Evolutionary conservation across 1,140 invertebrate genomes (phyloP), one percentile per base, ranked within the genome.

Genomic region (Ceratitis capitata): DNA sequence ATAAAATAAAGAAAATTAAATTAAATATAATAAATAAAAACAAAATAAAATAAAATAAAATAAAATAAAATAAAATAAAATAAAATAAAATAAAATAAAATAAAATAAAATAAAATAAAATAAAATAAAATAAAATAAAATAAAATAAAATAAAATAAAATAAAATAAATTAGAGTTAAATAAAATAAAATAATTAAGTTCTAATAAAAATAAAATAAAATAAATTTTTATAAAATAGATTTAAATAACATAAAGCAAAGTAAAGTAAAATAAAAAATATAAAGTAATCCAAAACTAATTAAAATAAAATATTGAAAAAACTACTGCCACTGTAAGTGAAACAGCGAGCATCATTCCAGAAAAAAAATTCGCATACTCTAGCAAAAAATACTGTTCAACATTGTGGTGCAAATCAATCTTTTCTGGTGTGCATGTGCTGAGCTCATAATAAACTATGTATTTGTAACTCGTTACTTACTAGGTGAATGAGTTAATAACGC

Each of bases 401-500:
- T 14, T 32, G n/a, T 42, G 12, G 32, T 83, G n/a, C 64, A 35
- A 23, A 10, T 74, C 2, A 32, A 16, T 56, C 1, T 49, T 9
- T 74, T 26, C 51, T 2, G 32, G 69, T 82, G 32, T 19, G 32
- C 12, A n/a, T 82, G 51, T 56, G 58, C 42, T 51, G 47, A 35
- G 32, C 16, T 6, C 23, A 69, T 16, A 35, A 56, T 56, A 26
- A 3, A 23, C n/a, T 56, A 0, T 10, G 39, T 45, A 45, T 2
- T 2, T 2, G 39, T 9, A 64, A 78, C 42, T 47, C 69, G 69
- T 78, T 78, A 19, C n/a, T 14, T 45, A n/a, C 39, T 42, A 10
- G 23, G 19, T 84, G 58, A 84, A 56, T 84, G 42, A 84, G 53
- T 61, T 29, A 84, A 23, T 16, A 61, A 26, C 39, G 45, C 45